Percentiles rank a stretch among this genome's conserved stretches.
phyloP scores from a whole-genome alignment of 2,113 vertebrate genomes.

The Datnioides undecimradiatus region DNA sequence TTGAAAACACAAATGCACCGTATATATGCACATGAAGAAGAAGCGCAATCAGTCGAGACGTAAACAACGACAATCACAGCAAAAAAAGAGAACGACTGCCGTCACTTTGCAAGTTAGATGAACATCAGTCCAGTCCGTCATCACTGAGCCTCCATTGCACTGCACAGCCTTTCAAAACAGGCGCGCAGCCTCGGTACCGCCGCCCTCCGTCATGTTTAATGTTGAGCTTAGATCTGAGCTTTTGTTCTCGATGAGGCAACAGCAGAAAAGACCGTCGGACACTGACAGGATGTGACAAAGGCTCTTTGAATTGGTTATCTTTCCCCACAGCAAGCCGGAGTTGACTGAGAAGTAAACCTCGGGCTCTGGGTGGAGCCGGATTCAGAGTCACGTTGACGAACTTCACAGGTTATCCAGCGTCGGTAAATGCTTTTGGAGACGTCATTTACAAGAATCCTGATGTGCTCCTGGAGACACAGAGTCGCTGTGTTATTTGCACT shows the following conservation, averaged over 20 bases:
- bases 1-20: background rate
- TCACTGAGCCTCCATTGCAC: background rate
- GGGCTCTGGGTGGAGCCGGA: background rate
- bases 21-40: background rate
- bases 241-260: constrained; percentile 32
- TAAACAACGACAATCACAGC: constrained; percentile 16
- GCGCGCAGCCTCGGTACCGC: background rate
- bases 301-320: background rate
- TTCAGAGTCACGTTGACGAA: background rate
- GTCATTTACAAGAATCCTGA: background rate
- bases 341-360: background rate
- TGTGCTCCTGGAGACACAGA: background rate
- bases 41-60: constrained; percentile 4
- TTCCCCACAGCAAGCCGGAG: background rate
- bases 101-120: constrained; percentile 26
- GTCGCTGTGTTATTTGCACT: background rate
- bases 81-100: constrained; percentile 16
- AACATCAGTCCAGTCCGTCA: constrained; percentile 46
- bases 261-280: background rate
- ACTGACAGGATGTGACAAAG: background rate
- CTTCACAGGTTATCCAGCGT: background rate
- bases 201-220: constrained; percentile 20
- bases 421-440: too few species aligned
- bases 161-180: background rate
- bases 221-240: constrained; percentile 35